phyloP scores from a whole-genome alignment of 1,140 invertebrate species.

The Amyelois transitella region DNA sequence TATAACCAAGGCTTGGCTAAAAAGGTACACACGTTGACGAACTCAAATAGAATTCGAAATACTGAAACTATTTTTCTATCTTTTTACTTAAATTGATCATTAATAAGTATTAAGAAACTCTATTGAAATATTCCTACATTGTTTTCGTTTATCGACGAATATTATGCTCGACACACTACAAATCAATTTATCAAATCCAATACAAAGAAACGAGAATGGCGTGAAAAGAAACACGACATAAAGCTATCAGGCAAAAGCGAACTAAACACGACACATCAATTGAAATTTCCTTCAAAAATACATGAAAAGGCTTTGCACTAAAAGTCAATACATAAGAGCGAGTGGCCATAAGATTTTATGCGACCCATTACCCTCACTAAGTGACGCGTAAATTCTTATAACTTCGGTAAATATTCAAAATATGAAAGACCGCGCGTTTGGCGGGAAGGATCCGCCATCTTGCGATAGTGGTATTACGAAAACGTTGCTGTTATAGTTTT shows the following conservation, averaged over 20 bases:
- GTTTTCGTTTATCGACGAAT: not conserved
- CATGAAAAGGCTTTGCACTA: slow-evolving; percentile 20
- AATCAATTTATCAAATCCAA: not conserved
- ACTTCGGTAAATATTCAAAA: slow-evolving; percentile 49
- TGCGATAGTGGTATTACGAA: not conserved
- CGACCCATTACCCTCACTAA: slow-evolving; percentile 39
- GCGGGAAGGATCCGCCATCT: slow-evolving; percentile 8
- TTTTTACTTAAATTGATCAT: too few relatives aligned
- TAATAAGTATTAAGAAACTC: too few relatives aligned
- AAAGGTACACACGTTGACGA: too few relatives aligned
- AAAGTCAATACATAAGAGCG: slow-evolving; percentile 44
- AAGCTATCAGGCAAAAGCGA: not conserved
- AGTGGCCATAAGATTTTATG: slow-evolving; percentile 54
- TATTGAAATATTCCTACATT: not conserved
- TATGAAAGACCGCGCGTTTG: slow-evolving; percentile 33
- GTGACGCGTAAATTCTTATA: slow-evolving; percentile 50
- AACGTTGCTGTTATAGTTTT: not conserved
- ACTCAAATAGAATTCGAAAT: too few relatives aligned
- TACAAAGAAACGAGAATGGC: not conserved
- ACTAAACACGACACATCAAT: not conserved
- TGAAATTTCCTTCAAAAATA: slow-evolving; percentile 9
- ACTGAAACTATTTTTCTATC: too few relatives aligned
- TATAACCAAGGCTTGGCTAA: too few relatives aligned
- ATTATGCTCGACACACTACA: not conserved
- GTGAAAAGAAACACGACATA: not conserved